Base-by-base conservation (phyloP, 2,797 vertebrate genomes). In the Acipenser ruthenus region DNA sequence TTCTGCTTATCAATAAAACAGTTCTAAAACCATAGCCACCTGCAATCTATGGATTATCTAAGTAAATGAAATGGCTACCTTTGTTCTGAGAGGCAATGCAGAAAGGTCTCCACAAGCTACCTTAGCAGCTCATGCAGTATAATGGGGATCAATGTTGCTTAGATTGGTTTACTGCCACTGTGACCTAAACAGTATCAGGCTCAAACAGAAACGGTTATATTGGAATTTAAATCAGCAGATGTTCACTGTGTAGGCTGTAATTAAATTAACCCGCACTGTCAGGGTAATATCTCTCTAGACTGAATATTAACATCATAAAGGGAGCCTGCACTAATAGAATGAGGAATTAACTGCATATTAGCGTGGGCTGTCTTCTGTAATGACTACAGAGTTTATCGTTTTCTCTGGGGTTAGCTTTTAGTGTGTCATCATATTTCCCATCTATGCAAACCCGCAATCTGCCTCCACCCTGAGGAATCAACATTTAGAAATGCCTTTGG, bases 201-300 rank as follows among this genome's bases (percentile, higher is more conserved):
- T 49, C 60, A 60, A 78, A 77, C 84, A 89, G 83, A 83, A 80
- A 78, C 79, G 65, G 71, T 71, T 73, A 73, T 72, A 71, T 68
- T 73, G 70, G 78, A 76, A 79, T 83, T 77, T 79, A 80, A 83
- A 83, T 85, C 76, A 86, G 77, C 83, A 81, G 78, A 82, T 84
- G 79, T 78, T 85, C 82, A 69, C 71, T 49, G 70, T 58, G 77
- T 81, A 68, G 77, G 65, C 68, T 60, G 76, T 76, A 82, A 83
- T 87, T 85, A 87, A 37, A 87, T 81, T 74, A 76, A 73, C 80
- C 70, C 64, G 73, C 81, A 77, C 72, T 70, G 78, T 85, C 80
- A 79, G 79, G 78, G 49, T 69, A 66, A 73, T 64, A 67, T 71
- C 81, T 70, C 72, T 65, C 55, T 73, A 63, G 63, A 77, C 72